A percentile compares a stretch with the other conserved stretches of the same genome.
These are phyloP conservation scores for Drosophila paranaensis DNA, from an alignment of 2,888 invertebrate genomes.

Conservation along the genomic window DNA sequence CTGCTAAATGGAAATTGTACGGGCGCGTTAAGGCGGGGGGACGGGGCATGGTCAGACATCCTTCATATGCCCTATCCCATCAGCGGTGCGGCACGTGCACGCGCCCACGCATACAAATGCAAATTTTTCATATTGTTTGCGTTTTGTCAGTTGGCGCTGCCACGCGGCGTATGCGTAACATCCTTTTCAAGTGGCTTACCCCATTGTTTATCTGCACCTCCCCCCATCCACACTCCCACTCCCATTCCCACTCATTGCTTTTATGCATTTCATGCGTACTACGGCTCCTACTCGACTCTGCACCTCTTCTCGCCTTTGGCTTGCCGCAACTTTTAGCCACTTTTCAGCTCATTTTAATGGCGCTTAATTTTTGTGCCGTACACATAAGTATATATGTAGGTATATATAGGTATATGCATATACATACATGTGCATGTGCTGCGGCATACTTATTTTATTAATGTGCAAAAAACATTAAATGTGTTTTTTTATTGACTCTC, in stretches of 20 bases:
- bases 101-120: constrained; percentile 66
- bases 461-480: constrained; percentile 64
- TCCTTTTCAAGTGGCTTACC: constrained; percentile 26
- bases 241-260: constrained; percentile 18
- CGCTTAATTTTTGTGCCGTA: constrained; percentile 63
- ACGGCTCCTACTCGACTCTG: not conserved
- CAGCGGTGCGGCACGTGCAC: constrained; percentile 42
- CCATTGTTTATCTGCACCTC: constrained; percentile 57
- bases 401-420: constrained; percentile 2
- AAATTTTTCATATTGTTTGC: constrained; percentile 63
- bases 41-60: not conserved
- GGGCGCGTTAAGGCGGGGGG: not conserved
- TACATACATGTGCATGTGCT: not conserved
- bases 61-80: not conserved
- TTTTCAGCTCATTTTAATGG: constrained; percentile 55
- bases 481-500: constrained; percentile 40
- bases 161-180: constrained; percentile 64
- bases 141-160: constrained; percentile 50
- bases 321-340: constrained; percentile 12
- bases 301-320: not conserved
- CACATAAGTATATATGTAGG: not conserved
- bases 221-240: not conserved
- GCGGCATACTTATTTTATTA: constrained; percentile 63
- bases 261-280: constrained; percentile 25
- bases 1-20: constrained; percentile 6